These are phyloP conservation scores for Temnothorax nylanderi DNA, from an alignment of 1,140 invertebrate genomes.

Conservation along the genomic window DNA sequence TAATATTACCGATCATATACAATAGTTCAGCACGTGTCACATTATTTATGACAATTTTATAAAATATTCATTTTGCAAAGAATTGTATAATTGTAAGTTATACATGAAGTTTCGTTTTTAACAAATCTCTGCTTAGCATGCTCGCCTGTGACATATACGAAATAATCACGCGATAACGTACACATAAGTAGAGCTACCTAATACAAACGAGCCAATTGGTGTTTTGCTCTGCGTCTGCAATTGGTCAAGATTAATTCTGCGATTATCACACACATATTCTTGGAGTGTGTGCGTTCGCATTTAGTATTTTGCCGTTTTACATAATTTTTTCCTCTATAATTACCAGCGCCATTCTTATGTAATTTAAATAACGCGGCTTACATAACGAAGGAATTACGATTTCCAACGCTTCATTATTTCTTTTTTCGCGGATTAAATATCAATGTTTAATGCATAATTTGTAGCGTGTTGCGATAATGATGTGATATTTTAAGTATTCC, in stretches of 20 bases:
- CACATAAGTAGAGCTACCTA: constrained; percentile 25
- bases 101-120: constrained; percentile 25
- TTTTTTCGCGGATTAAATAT: constrained; percentile 9
- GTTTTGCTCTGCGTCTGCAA: constrained; percentile 30
- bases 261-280: constrained; percentile 26
- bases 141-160: constrained; percentile 63
- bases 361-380: constrained; percentile 38
- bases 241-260: constrained; percentile 38
- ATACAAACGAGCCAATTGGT: constrained; percentile 19
- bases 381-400: neutral
- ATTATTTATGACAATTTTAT: neutral
- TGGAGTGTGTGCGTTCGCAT: neutral
- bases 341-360: neutral
- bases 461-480: neutral
- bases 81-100: neutral
- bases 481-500: neutral
- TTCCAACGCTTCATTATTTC: neutral
- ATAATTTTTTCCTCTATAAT: constrained; percentile 6
- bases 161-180: constrained; percentile 71
- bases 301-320: constrained; percentile 15
- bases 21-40: neutral
- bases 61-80: neutral
- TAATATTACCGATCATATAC: neutral
- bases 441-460: neutral
- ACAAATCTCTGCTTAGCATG: constrained; percentile 65